These are phyloP conservation scores for Bimastos eiseni DNA, from an alignment of 2,888 invertebrate genomes.

Conservation along the genomic window DNA sequence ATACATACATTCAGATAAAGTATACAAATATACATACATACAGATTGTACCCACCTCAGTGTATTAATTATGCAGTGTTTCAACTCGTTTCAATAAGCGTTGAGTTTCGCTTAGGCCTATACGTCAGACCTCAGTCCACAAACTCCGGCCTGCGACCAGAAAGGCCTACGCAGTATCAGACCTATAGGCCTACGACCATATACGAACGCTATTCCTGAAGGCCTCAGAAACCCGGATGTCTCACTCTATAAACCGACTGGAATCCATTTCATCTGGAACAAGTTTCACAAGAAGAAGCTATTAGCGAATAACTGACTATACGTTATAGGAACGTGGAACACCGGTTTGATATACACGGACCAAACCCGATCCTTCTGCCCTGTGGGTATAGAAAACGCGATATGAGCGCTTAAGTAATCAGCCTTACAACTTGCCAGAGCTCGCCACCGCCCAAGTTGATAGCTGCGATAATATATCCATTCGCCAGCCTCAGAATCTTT, in stretches of 20 bases:
- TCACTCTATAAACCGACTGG: background rate
- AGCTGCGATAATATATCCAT: slow-evolving; percentile 4
- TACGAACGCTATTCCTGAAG: background rate
- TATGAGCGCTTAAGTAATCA: background rate
- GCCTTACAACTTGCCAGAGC: background rate
- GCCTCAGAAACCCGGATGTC: background rate
- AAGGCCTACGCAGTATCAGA: background rate
- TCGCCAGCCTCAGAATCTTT: slow-evolving; percentile 6
- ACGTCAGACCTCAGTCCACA: background rate
- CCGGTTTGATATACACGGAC: background rate
- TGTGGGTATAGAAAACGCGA: background rate
- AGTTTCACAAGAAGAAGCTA: background rate
- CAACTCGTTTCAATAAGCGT: background rate
- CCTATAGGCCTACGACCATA: background rate
- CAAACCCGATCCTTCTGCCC: background rate
- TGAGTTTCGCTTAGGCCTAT: background rate
- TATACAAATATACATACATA: background rate
- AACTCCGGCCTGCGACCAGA: background rate
- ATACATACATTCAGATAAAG: background rate
- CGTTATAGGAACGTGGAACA: background rate
- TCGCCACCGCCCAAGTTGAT: slow-evolving; percentile 1
- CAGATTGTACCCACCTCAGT: background rate
- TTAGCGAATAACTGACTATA: background rate
- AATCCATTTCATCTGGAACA: background rate
- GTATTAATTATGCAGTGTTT: background rate